Conservation (phyloP, 2,888 invertebrate species). For the Phyllotreta striolata region DNA sequence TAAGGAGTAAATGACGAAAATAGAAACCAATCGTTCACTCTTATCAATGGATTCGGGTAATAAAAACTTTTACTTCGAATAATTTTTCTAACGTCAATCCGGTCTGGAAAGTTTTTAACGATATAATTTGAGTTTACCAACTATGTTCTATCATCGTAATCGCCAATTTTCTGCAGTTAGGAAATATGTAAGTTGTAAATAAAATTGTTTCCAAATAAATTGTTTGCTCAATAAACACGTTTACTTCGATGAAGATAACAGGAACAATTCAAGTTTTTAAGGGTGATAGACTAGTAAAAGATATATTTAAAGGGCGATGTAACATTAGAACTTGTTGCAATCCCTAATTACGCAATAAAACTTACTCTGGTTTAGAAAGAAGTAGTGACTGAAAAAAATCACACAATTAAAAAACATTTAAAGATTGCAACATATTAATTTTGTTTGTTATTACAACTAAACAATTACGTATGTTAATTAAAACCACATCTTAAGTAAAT, state of each 20-base stretch:
- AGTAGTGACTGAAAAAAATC: too few species aligned
- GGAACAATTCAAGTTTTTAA: slow-evolving; percentile 3
- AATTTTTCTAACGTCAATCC: slow-evolving; percentile 9
- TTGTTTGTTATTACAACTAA: too few species aligned
- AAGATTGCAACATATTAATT: too few species aligned
- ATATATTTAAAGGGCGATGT: slow-evolving; percentile 6
- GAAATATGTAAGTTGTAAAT: too few species aligned
- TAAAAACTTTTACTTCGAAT: slow-evolving; percentile 10
- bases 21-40: slow-evolving; percentile 16
- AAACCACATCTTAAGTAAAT: too few species aligned
- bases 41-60: background rate
- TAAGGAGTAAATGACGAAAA: slow-evolving; percentile 17
- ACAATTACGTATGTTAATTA: too few species aligned
- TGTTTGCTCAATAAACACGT: too few species aligned
- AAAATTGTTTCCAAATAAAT: too few species aligned
- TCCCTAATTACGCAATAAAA: background rate
- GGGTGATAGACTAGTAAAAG: background rate
- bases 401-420: too few species aligned
- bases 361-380: too few species aligned
- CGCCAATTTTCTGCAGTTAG: too few species aligned
- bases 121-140: background rate
- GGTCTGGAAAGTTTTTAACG: slow-evolving; percentile 12
- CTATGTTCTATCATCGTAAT: background rate
- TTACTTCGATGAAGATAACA: background rate
- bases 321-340: slow-evolving; percentile 1